Evolutionary conservation across 2,113 vertebrate genomes (phyloP), one percentile per base, ranked within the genome.

Genomic region (Rhinoderma darwinii): DNA sequence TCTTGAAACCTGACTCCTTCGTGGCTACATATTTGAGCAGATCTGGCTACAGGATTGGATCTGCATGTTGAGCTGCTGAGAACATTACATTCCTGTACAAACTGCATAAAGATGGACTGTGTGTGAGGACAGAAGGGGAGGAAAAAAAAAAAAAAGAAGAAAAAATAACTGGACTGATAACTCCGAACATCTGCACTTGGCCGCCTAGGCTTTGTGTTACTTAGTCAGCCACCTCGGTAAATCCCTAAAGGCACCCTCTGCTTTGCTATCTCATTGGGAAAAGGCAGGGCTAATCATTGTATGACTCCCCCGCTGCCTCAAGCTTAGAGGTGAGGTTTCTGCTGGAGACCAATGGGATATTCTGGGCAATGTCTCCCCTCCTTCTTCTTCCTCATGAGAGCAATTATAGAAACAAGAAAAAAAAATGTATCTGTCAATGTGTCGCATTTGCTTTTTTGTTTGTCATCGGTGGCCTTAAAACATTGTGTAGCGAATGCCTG

Each of bases 271-370:
- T 87, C 78, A 82, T 87, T 74, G 86, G 85, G 78, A 66, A 83
- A 74, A 87, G 85, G 85, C 77, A 87, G 85, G 78, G 86, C 86
- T 87, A 87, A 87, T 87, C 78, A 87, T 82, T 87, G 81, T 50
- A 54, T 43, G 61, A 81, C 86, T 87, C 78, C 86, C 83, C 79
- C 79, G 20, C 77, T 18, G 39, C 79, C 54, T 81, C 85, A n/a
- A 87, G 86, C 86, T 87, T 75, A 37, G 86, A 87, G 86, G 68
- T 82, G 73, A 85, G 78, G 66, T 81, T 82, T 74, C 44, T 80
- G 77, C 85, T 61, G 20, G 50, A 82, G 39, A 73, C 86, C 86
- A 82, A 87, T 87, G 86, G 75, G 50, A 74, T 75, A 68, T 75
- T 82, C 54, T 32, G 27, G 25, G n/a, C 50, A 7, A 20, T 68